Evolutionary conservation across 2,888 invertebrate species (phyloP).

Genomic region (Sesia bembeciformis): DNA sequence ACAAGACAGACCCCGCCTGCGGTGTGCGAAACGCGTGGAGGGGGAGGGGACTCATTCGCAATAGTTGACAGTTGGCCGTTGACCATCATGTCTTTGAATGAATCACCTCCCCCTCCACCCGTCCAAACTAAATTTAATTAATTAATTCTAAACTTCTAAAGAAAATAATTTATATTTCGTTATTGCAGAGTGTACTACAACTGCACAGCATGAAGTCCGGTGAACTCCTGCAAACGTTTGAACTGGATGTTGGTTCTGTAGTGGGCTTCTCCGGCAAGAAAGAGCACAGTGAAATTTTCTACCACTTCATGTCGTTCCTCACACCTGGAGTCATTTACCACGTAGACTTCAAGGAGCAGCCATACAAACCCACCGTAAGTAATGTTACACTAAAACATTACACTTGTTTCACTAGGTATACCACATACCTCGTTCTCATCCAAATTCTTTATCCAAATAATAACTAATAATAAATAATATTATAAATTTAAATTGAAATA

Average conservation of each 20-base stretch:
- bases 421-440: no score
- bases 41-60: no score
- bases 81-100: no score
- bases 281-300: conserved; percentile 91
- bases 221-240: conserved; percentile 80
- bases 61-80: no score
- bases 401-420: background rate
- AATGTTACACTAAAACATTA: background rate
- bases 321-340: conserved; percentile 90
- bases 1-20: background rate
- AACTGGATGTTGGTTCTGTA: conserved; percentile 90
- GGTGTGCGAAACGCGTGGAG: background rate
- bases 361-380: conserved; percentile 77
- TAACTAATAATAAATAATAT: no score
- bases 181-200: conserved; percentile 84
- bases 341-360: conserved; percentile 82
- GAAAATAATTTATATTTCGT: no score
- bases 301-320: conserved; percentile 94
- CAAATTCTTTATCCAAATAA: no score
- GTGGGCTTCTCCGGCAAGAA: conserved; percentile 89
- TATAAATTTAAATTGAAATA: no score
- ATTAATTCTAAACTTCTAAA: no score
- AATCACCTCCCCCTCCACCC: no score
- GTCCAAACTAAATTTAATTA: no score
- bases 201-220: conserved; percentile 85